Evolutionary conservation across 64 coral and sea anemone species (phyloP).

Genomic region (Pachyseris speciosa): DNA sequence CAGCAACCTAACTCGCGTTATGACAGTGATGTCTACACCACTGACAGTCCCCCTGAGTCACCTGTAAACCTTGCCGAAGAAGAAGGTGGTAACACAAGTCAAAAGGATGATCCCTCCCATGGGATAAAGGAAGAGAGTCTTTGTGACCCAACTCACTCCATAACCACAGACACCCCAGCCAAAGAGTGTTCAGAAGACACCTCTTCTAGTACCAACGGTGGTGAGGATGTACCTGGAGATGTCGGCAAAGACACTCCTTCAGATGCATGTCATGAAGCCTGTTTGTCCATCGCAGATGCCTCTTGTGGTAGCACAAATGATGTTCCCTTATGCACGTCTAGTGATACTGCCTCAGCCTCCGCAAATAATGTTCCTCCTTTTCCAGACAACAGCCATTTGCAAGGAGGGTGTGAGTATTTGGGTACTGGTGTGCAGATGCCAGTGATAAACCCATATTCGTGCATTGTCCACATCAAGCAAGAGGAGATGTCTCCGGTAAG

Average conservation of each 20-base stretch:
- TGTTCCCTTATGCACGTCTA: background rate
- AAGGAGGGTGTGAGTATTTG: background rate
- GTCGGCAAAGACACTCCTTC: background rate
- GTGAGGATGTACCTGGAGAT: background rate
- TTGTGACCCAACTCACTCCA: background rate
- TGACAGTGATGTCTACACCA: background rate
- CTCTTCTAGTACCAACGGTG: background rate
- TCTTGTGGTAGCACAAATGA: background rate
- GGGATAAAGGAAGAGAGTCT: background rate
- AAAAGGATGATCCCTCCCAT: background rate
- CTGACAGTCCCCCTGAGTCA: conserved; percentile 31
- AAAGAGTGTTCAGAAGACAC: background rate
- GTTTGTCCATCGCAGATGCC: background rate
- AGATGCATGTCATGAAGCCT: background rate
- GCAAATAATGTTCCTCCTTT: too few relatives aligned
- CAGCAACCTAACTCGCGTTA: background rate
- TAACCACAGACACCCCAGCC: background rate
- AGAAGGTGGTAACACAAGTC: background rate
- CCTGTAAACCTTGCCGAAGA: background rate
- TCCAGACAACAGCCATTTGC: too few relatives aligned
- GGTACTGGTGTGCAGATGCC: background rate
- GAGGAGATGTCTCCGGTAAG: conserved; percentile 11
- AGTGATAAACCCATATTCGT: background rate
- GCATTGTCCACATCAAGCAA: conserved; percentile 18
- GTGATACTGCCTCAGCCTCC: background rate